phyloP scores from a whole-genome alignment of 2,797 vertebrate genomes.

The Tamandua tetradactyla region DNA sequence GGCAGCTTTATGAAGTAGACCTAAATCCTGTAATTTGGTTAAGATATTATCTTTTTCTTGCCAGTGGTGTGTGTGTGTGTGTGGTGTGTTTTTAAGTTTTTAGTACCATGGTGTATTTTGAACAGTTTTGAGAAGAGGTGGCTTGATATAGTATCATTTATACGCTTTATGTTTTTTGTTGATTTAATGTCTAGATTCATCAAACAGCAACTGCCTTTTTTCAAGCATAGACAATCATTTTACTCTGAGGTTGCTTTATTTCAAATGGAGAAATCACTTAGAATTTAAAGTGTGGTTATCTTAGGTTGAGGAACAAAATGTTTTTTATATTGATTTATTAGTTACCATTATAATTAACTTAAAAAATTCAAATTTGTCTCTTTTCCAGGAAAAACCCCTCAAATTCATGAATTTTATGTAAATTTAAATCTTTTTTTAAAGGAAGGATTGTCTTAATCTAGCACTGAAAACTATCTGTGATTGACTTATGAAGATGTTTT shows the following conservation, averaged over 20 bases:
- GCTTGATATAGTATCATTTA: background rate
- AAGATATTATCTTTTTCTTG: background rate
- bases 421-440: slow-evolving; percentile 57
- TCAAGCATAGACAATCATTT: background rate
- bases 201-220: background rate
- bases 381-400: slow-evolving; percentile 56
- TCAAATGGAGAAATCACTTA: background rate
- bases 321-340: background rate
- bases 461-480: slow-evolving; percentile 34
- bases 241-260: background rate
- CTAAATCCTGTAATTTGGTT: background rate
- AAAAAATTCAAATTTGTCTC: slow-evolving; percentile 56
- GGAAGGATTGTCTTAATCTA: slow-evolving; percentile 56
- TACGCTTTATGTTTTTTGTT: slow-evolving; percentile 10
- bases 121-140: background rate
- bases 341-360: slow-evolving; percentile 40
- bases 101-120: background rate
- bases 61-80: background rate
- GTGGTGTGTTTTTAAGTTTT: background rate
- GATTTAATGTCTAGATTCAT: background rate
- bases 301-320: background rate
- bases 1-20: background rate
- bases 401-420: slow-evolving; percentile 51
- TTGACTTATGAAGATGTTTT: slow-evolving; percentile 47
- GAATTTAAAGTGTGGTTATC: background rate